Conservation (phyloP, 2,797 vertebrate genomes). For the Sebastiscus tertius region DNA sequence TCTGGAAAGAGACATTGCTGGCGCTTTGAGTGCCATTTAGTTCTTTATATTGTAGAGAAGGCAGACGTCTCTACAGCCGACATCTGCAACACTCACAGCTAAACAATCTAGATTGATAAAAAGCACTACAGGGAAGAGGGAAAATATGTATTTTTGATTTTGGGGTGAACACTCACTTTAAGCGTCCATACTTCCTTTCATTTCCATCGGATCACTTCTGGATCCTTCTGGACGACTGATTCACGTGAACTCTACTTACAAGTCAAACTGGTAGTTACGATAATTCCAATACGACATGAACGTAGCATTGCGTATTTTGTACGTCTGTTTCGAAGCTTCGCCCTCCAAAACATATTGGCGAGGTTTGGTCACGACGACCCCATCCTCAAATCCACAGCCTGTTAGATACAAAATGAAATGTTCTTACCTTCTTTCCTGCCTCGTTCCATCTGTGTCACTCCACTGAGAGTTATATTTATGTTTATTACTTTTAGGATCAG, state of each 20-base stretch:
- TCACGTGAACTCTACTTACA: neutral
- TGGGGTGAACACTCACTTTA: neutral
- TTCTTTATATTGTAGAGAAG: neutral
- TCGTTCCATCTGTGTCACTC: neutral
- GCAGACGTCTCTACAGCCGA: no score
- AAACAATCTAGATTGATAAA: neutral
- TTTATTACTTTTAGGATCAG: neutral
- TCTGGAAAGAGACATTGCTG: neutral
- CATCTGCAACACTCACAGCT: neutral
- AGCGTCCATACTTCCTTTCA: neutral
- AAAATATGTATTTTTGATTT: neutral
- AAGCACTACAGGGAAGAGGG: neutral
- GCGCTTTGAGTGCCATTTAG: neutral
- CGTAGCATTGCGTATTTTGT: neutral
- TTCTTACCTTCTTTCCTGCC: neutral
- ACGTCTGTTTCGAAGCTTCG: neutral
- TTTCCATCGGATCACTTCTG: neutral
- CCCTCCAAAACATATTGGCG: no score
- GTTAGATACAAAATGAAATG: neutral
- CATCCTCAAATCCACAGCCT: neutral
- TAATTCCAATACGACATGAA: neutral
- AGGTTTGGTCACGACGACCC: neutral
- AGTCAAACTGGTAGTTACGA: neutral
- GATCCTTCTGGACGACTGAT: neutral
- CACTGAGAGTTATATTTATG: neutral